Evolutionary conservation across 1,140 invertebrate genomes (phyloP).

Genomic region (Ceratoteleas bidentatus): DNA sequence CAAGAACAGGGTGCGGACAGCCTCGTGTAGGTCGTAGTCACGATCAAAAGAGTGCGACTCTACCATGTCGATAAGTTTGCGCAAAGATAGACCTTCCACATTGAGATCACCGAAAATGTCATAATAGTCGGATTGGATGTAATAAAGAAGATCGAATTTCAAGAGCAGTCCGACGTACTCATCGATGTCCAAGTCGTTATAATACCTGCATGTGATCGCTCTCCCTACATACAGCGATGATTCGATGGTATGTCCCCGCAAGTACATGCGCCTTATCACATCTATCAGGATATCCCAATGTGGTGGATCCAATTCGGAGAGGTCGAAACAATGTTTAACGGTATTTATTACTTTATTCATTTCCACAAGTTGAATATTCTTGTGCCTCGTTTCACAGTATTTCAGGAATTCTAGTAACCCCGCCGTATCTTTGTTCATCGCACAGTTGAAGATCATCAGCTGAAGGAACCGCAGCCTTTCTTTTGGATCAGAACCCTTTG

Average conservation of each 20-base stretch:
- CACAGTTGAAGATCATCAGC: slow-evolving; percentile 71
- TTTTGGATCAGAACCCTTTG: slow-evolving; percentile 16
- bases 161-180: not conserved
- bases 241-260: not conserved
- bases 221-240: not conserved
- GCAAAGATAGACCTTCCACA: too few species aligned
- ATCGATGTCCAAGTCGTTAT: not conserved
- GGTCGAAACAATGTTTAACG: not conserved
- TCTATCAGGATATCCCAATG: slow-evolving; percentile 31
- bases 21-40: too few species aligned
- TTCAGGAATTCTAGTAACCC: slow-evolving; percentile 63
- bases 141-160: not conserved
- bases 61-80: too few species aligned
- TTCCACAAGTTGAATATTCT: too few species aligned
- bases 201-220: not conserved
- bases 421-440: slow-evolving; percentile 68
- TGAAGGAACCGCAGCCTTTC: slow-evolving; percentile 37
- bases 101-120: too few species aligned
- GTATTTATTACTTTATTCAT: too few species aligned
- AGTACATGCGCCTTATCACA: not conserved
- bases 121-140: too few species aligned
- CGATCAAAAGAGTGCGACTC: too few species aligned
- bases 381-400: slow-evolving; percentile 62
- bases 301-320: not conserved
- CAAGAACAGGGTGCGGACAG: too few species aligned